Conservation (phyloP, 2,888 invertebrate genomes). For the Boloria selene region DNA sequence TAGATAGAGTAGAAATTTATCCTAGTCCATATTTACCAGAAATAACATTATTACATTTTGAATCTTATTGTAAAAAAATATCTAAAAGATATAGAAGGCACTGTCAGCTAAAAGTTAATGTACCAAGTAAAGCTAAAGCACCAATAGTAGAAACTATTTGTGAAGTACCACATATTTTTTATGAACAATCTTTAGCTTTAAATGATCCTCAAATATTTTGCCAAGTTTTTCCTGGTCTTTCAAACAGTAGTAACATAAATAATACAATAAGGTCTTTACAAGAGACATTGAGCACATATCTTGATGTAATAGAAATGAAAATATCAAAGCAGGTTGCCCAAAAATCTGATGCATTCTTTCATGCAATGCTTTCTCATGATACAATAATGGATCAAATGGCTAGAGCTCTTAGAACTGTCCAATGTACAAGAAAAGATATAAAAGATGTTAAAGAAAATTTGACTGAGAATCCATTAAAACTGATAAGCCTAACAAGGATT, state of each 20-base stretch:
- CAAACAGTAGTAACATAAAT: constrained; percentile 81
- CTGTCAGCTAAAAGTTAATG: constrained; percentile 77
- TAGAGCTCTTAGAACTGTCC: constrained; percentile 89
- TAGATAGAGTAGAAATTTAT: constrained; percentile 90
- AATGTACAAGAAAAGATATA: constrained; percentile 88
- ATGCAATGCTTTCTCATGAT: constrained; percentile 99
- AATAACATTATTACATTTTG: constrained; percentile 92
- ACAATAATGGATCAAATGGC: constrained; percentile 97
- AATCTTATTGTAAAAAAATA: constrained; percentile 91
- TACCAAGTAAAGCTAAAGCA: constrained; percentile 65
- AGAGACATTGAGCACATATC: constrained; percentile 95
- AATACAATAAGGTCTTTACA: constrained; percentile 87
- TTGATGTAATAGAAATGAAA: constrained; percentile 97
- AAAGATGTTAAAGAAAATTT: constrained; percentile 89
- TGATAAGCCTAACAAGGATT: constrained; percentile 87
- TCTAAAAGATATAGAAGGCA: constrained; percentile 85
- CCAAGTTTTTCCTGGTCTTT: constrained; percentile 89
- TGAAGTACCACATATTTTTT: constrained; percentile 92
- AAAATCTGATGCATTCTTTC: constrained; percentile 98
- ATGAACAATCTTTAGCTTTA: constrained; percentile 89
- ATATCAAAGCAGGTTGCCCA: constrained; percentile 96
- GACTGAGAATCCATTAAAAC: constrained; percentile 90
- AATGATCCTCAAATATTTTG: constrained; percentile 91
- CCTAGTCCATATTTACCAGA: constrained; percentile 92
- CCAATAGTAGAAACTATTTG: constrained; percentile 80